phyloP scores from a whole-genome alignment of 2,888 invertebrate species.

The Thysanoteuthis rhombus region DNA sequence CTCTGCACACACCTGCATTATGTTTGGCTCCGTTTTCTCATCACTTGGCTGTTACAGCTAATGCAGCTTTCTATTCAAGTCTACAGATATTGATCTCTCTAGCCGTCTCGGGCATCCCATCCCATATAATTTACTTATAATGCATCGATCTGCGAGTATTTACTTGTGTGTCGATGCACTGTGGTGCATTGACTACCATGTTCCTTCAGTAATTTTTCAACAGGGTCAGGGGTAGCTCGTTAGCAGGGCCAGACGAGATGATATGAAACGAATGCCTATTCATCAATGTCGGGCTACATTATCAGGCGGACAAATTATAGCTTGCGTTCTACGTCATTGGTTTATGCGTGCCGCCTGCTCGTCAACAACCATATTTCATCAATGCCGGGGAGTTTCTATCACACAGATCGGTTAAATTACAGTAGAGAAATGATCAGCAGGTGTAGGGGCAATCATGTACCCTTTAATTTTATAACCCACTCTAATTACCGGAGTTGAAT shows the following conservation, averaged over 20 bases:
- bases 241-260: not conserved
- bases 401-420: not conserved
- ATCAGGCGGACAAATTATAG: not conserved
- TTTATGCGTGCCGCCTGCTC: not conserved
- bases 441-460: not conserved
- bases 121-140: not conserved
- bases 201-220: not conserved
- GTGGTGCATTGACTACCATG: not conserved
- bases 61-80: not conserved
- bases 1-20: not conserved
- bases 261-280: not conserved
- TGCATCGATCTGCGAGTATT: not conserved
- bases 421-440: not conserved
- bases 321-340: not conserved
- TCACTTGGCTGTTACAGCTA: not conserved
- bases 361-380: not conserved
- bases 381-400: not conserved
- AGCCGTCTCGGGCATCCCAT: not conserved
- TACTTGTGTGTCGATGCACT: not conserved
- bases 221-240: not conserved
- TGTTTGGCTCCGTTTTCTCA: not conserved
- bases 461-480: not conserved
- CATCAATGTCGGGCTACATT: not conserved
- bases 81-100: not conserved
- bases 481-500: too few species aligned